These are phyloP conservation scores for Sarcoramphus papa DNA, from an alignment of 2,797 vertebrate genomes.

Conservation along the genomic window DNA sequence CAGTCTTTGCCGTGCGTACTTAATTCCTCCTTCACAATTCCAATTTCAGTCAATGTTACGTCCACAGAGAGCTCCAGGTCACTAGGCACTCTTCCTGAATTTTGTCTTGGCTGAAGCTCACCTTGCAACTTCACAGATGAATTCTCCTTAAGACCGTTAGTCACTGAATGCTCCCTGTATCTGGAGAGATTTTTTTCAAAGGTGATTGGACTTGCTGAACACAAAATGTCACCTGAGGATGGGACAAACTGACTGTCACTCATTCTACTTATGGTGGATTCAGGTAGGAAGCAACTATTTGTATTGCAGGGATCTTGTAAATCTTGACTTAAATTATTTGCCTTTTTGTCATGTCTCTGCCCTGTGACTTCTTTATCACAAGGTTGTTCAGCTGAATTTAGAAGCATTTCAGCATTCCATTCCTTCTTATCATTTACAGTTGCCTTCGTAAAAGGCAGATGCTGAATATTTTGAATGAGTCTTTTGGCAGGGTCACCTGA, in stretches of 20 bases:
- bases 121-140: neutral
- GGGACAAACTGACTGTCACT: neutral
- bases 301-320: neutral
- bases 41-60: neutral
- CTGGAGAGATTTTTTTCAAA: neutral
- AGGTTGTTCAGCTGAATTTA: neutral
- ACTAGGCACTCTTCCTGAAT: neutral
- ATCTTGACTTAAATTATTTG: neutral
- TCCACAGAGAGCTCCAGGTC: neutral
- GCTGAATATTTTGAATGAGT: neutral
- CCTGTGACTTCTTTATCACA: neutral
- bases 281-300: neutral
- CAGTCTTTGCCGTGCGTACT: neutral
- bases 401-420: conserved; percentile 43
- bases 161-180: neutral
- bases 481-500: neutral
- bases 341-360: neutral
- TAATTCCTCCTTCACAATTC: neutral
- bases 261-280: neutral
- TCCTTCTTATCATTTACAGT: neutral
- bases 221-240: neutral
- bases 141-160: neutral
- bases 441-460: neutral
- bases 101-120: neutral
- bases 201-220: neutral